A percentile compares a stretch with the other conserved stretches of the same genome.
Evolutionary conservation across 2,797 vertebrate genomes (phyloP).

Genomic region (Leptodactylus fallax): DNA sequence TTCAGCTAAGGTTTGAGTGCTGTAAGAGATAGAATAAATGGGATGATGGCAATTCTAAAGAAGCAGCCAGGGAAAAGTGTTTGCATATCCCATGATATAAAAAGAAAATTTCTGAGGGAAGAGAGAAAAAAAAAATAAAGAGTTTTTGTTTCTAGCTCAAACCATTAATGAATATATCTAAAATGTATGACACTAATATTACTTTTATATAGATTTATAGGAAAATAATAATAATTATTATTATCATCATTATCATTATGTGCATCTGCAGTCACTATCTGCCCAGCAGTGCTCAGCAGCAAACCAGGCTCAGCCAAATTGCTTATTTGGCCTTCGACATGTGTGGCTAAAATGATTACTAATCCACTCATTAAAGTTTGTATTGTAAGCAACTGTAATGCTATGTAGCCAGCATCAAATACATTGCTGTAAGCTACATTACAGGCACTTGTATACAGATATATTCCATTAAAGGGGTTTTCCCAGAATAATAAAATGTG

Average conservation of each 20-base stretch:
- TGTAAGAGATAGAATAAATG: background rate
- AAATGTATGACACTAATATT: background rate
- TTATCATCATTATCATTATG: background rate
- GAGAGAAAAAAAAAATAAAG: background rate
- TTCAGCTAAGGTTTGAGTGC: background rate
- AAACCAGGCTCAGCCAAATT: background rate
- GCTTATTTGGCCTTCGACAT: background rate
- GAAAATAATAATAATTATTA: background rate
- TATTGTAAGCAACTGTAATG: background rate
- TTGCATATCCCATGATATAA: background rate
- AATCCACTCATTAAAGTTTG: slow-evolving; percentile 6
- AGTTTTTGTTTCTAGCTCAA: background rate
- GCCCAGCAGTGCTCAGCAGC: background rate
- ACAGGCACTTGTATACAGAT: too few species aligned
- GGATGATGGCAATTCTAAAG: background rate
- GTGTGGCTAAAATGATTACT: background rate
- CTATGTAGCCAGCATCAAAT: background rate
- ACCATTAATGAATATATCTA: background rate
- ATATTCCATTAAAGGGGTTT: too few species aligned
- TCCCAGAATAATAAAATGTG: too few species aligned
- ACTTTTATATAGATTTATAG: background rate
- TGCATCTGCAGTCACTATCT: background rate
- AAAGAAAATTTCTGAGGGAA: background rate
- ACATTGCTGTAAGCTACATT: too few species aligned
- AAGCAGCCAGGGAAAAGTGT: background rate